Percentiles rank a stretch among this genome's conserved stretches.
phyloP scores from a whole-genome alignment of 2,113 vertebrate species.

The Upupa epops region DNA sequence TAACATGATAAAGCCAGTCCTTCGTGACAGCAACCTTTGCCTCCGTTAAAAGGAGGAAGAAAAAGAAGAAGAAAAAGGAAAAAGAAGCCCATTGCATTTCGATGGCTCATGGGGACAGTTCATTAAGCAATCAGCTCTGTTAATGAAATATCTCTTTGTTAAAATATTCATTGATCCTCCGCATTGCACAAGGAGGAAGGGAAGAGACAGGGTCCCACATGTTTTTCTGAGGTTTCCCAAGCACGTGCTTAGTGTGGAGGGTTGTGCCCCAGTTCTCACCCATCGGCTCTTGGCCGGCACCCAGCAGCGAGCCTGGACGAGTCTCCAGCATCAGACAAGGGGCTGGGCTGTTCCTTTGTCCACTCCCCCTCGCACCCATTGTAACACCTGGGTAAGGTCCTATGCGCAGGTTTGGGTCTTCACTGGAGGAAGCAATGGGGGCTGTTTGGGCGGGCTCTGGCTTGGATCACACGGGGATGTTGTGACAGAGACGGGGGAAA shows the following conservation, averaged over 20 bases:
- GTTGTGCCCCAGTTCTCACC: slow-evolving; percentile 22
- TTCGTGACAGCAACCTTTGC: slow-evolving; percentile 69
- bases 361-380: too few relatives aligned
- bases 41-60: slow-evolving; percentile 56
- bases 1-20: slow-evolving; percentile 71
- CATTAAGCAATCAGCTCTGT: slow-evolving; percentile 81
- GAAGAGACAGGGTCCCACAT: slow-evolving; percentile 23
- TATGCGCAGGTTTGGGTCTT: neutral
- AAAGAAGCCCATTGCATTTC: slow-evolving; percentile 40
- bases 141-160: slow-evolving; percentile 85
- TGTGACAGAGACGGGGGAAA: accelerated
- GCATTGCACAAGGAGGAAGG: slow-evolving; percentile 34
- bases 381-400: neutral
- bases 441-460: accelerated
- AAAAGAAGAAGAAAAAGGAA: too few relatives aligned
- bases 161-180: slow-evolving; percentile 78
- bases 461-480: accelerated
- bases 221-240: slow-evolving; percentile 33
- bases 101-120: slow-evolving; percentile 79
- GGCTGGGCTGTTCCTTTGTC: neutral
- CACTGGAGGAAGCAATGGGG: neutral
- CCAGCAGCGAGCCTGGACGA: neutral
- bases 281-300: neutral
- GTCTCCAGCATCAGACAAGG: neutral
- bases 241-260: neutral